A percentile compares a stretch with the other conserved stretches of the same genome.
phyloP scores from a whole-genome alignment of 2,113 vertebrate species.

The Datnioides undecimradiatus region DNA sequence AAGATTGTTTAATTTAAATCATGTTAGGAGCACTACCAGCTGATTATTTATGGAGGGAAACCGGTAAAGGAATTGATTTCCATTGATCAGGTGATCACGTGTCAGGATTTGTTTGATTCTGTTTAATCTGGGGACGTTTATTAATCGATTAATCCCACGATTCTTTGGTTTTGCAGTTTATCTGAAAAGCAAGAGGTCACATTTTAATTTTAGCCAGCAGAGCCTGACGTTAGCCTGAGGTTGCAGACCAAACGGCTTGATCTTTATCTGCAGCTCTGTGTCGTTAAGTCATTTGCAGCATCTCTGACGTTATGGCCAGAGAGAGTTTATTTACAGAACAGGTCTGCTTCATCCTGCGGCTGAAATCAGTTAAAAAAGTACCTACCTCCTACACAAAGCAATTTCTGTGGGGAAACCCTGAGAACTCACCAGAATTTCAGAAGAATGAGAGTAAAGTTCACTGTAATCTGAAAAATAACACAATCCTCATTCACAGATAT shows the following conservation, averaged over 20 bases:
- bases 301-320: background rate
- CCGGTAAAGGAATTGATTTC: too few relatives aligned
- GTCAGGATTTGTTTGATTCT: background rate
- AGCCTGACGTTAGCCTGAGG: background rate
- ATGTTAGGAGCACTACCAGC: background rate
- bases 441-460: conserved; percentile 41
- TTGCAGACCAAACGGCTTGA: background rate
- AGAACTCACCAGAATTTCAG: conserved; percentile 49
- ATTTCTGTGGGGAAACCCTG: conserved; percentile 65
- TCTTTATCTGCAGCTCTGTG: background rate
- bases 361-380: background rate
- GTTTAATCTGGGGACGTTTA: too few relatives aligned
- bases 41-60: too few relatives aligned
- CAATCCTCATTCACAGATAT: background rate
- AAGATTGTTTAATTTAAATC: too few relatives aligned
- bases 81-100: background rate
- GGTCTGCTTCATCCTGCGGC: background rate
- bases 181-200: too few relatives aligned
- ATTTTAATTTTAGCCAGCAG: too few relatives aligned
- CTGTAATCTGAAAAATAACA: conserved; percentile 5
- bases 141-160: too few relatives aligned
- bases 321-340: background rate
- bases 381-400: conserved; percentile 25
- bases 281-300: background rate
- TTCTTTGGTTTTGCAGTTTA: too few relatives aligned